A percentile compares a stretch with the other conserved stretches of the same genome.
Conservation (phyloP, 2,888 invertebrate species). For the Aleiodes testaceus region DNA sequence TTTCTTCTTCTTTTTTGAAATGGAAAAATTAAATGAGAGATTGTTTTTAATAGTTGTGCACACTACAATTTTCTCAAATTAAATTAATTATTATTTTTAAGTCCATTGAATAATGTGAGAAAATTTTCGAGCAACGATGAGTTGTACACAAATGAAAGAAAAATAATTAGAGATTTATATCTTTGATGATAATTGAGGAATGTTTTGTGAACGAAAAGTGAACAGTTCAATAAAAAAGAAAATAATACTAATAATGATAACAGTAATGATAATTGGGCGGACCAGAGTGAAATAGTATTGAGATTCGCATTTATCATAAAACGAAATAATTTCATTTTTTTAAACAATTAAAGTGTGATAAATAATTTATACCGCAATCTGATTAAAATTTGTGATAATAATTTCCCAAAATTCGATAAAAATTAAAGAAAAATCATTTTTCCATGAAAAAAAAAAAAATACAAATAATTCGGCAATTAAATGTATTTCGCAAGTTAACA, state of each 20-base stretch:
- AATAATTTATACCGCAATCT: too few relatives aligned
- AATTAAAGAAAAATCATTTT: background rate
- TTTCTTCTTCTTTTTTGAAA: conserved; percentile 16
- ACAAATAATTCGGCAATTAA: conserved; percentile 15
- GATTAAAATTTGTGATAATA: too few relatives aligned
- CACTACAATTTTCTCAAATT: background rate
- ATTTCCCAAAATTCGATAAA: too few relatives aligned
- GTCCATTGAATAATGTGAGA: background rate
- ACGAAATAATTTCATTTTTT: background rate
- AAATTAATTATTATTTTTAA: background rate
- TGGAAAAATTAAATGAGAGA: too few relatives aligned
- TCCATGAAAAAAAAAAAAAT: conserved; percentile 4
- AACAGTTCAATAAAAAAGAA: too few relatives aligned
- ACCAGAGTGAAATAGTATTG: background rate
- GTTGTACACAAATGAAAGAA: conserved; percentile 9
- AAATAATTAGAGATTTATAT: conserved; percentile 1
- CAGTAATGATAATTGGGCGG: background rate
- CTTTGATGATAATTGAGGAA: conserved; percentile 6
- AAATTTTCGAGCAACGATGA: conserved; percentile 1
- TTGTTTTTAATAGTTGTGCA: background rate
- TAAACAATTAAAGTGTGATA: conserved; percentile 1
- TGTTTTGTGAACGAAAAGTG: background rate
- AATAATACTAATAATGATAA: background rate
- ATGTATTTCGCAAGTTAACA: background rate
- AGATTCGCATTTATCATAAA: background rate